Evolutionary conservation across 2,797 vertebrate genomes (phyloP).

Genomic region (Hippoglossus hippoglossus): DNA sequence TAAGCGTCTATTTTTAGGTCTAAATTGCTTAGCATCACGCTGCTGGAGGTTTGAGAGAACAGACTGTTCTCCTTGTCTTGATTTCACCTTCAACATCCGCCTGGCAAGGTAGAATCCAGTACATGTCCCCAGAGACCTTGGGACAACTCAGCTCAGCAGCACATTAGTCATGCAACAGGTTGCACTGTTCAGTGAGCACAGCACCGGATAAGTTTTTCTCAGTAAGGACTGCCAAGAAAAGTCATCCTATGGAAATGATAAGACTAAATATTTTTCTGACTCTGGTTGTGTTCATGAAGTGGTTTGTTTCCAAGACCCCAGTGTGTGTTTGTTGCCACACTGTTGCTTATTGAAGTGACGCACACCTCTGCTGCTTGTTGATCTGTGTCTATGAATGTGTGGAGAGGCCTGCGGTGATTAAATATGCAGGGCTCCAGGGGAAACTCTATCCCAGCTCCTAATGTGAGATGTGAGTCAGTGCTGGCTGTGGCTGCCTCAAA

Average conservation of each 20-base stretch:
- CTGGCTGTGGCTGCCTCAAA: constrained; percentile 61
- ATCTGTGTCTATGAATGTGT: constrained; percentile 52
- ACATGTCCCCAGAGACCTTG: constrained; percentile 78
- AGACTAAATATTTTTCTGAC: constrained; percentile 33
- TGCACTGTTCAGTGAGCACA: constrained; percentile 65
- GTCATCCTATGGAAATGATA: constrained; percentile 46
- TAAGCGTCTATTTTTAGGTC: constrained; percentile 71
- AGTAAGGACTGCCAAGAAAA: constrained; percentile 45
- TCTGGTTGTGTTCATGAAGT: constrained; percentile 22
- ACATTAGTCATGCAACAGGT: constrained; percentile 83
- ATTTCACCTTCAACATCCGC: constrained; percentile 84
- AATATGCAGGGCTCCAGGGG: constrained; percentile 82
- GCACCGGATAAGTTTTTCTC: constrained; percentile 55
- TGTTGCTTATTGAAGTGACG: constrained; percentile 50
- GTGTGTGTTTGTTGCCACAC: constrained; percentile 49
- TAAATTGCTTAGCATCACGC: constrained; percentile 55
- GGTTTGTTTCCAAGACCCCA: constrained; percentile 42
- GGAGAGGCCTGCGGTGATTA: constrained; percentile 74
- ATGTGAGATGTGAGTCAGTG: constrained; percentile 83
- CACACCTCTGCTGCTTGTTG: constrained; percentile 68
- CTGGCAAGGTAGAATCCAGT: constrained; percentile 79
- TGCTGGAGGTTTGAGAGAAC: constrained; percentile 73
- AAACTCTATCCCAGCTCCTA: constrained; percentile 81
- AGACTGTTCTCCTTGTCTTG: constrained; percentile 79
- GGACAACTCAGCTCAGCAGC: constrained; percentile 75